Percentiles rank a stretch among this genome's conserved stretches.
Conservation (phyloP, 2,113 vertebrate genomes). For the Semicossyphus pulcher region DNA sequence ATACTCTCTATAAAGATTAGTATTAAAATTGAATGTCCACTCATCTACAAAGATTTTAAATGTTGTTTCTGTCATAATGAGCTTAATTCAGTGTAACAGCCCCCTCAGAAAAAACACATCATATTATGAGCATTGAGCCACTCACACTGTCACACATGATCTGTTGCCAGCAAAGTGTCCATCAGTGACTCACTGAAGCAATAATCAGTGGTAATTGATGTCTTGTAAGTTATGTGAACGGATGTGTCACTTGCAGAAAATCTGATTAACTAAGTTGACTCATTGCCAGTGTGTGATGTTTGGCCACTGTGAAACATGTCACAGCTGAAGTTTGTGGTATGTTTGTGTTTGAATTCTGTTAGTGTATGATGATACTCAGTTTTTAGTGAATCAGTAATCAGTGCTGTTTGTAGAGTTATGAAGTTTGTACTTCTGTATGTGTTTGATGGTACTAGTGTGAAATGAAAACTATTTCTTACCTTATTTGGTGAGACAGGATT, state of each 20-base stretch:
- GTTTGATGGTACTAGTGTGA: conserved; percentile 15
- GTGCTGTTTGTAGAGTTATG: conserved; percentile 6
- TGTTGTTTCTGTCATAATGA: background rate
- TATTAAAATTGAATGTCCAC: background rate
- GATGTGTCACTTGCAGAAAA: background rate
- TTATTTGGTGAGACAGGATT: conserved; percentile 68
- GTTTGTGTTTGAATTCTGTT: background rate
- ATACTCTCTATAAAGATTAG: no score
- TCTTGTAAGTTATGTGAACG: conserved; percentile 4
- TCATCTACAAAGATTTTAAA: background rate
- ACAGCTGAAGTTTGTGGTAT: background rate
- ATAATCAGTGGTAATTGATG: background rate
- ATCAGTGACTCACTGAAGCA: background rate
- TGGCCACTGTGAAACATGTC: background rate
- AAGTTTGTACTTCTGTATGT: background rate
- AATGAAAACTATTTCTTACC: conserved; percentile 75
- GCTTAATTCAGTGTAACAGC: background rate
- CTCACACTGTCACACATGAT: conserved; percentile 7
- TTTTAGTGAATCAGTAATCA: background rate
- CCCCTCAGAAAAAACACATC: background rate
- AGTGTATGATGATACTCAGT: background rate
- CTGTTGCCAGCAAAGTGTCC: background rate
- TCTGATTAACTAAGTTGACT: background rate
- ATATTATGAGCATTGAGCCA: background rate
- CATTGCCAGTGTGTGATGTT: conserved; percentile 4